Base-by-base conservation (phyloP, 2,113 vertebrate species). In the Trematomus loennbergii region DNA sequence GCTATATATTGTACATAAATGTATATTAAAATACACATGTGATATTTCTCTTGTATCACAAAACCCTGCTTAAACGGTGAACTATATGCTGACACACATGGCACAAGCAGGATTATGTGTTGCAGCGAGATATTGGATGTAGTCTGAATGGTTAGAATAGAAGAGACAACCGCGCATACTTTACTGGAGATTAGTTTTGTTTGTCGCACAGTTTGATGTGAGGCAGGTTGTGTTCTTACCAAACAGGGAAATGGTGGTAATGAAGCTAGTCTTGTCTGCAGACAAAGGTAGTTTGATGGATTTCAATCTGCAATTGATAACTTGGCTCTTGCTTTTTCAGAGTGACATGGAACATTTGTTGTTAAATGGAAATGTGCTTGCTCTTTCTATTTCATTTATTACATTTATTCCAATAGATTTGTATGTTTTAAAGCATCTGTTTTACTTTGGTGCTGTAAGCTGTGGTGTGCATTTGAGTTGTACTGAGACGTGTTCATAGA, bases 201-300 rank as follows among this genome's bases (percentile, higher is more conserved):
- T 45, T 17, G 11, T 61, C 5, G 36, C 18, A 62, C 60, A 33
- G 12, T n/a, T 13, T 20, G 49, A 36, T 36, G 1, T 13, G 29
- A 53, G 2, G 25, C 25, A 60, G 12, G 8, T 50, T 2, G 7
- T 20, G 12, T 49, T 60, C 12, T 60, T n/a, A 17, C 46, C 25
- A 20, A n/a, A 10, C 17, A 52, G 11, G 10, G 1, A 36, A 17
- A 36, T n/a, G 18, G 18, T 43, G 45, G 10, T 33, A 10, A 43
- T 52, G 25, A 75, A 77, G 3, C 12, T 16, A 9, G 5, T 5
- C 1, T 87, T 77, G 61, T 78, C 81, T 80, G 48, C 68, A 83
- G 61, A 83, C 1, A 8, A 43, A 11, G 11, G 22, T 18, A 18
- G 49, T 72, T 49, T 65, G 10, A 29, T 29, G 29, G 29, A 29